Base-by-base conservation (phyloP, 2,888 invertebrate species). In the Sycophila texana region DNA sequence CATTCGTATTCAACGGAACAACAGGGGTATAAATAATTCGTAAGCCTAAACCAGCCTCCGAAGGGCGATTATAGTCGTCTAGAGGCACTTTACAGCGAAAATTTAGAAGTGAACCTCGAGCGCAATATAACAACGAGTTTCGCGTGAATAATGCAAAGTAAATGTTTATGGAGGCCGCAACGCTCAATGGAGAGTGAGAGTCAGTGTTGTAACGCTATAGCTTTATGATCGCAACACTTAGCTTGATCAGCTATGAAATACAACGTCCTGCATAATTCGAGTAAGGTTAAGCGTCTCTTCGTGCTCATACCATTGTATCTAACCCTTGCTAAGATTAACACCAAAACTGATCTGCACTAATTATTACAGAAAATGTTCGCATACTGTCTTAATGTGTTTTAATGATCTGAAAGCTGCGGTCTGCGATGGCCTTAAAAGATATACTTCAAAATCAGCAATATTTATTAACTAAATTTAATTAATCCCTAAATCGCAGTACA, bases 151-250 rank as follows among this genome's bases (percentile, higher is more conserved):
- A 83, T 84, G 83, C 66, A 83, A 83, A 84, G 79, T 82, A 84
- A 85, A 84, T 84, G 86, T 85, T 86, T 83, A 84, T 82, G 84
- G 77, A 82, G 76, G 79, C 79, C 70, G 83, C 82, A 84, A 86
- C 84, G 83, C 68, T 78, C 79, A 77, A 79, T 78, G 14, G 57
- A 16, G 66, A 18, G 66, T 12, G 47, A 5, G 14, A 20, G 47
- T 16, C 22, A 66, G 79, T 79, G 83, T 70, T 81, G 82, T 83
- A 84, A 84, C 81, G 81, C 82, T 81, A n/a, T n/a, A 71, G 81
- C 82, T 86, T 86, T 85, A 86, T 83, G 84, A 83, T 82, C 81
- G 30, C 80, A 80, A 61, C 82, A 81, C 81, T 83, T 85, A 83
- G 81, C 80, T 80, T 82, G 7, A n/a, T 3, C 18, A 39, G 74